Evolutionary conservation across 2,888 invertebrate species (phyloP), one percentile per base, ranked within the genome.

Genomic region (Acanthosepion pharaonis): DNA sequence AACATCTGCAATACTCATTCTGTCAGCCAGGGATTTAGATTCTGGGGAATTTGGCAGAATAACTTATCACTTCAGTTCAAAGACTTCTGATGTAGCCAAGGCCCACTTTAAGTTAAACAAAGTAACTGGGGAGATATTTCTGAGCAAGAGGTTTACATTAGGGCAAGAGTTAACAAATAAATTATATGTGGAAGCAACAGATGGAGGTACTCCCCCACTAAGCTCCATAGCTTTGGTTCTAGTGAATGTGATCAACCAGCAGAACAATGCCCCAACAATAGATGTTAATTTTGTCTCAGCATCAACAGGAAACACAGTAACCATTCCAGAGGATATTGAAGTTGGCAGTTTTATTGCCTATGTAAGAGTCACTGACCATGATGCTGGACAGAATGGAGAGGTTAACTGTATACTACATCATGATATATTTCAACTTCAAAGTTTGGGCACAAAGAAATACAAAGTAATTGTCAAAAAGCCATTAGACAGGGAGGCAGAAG

Each of bases 301-400:
- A n/a, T 78, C 78, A 23, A 59, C 59, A 59, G 59, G 59, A 59
- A 59, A 59, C 23, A 59, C 59, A 15, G 78, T 78, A 5, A 78
- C n/a, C 78, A 78, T 78, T 78, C 78, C 78, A n/a, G 78, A 78
- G n/a, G n/a, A 78, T n/a, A 78, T 78, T 78, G 78, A 78, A n/a
- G 78, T 78, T 15, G 78, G 78, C 9, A 78, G 78, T 78, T 78
- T 78, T 78, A 78, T 78, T n/a, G 78, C 78, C 15, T 78, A 78
- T 78, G 78, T 78, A 9, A 78, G 78, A 78, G n/a, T 78, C 11
- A 78, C 78, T 78, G 78, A 78, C 11, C 78, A 78, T 78, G 78
- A 78, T 78, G 78, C 78, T 78, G 78, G 78, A 78, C 78, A 78
- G n/a, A 78, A 78, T 78, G 78, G 78, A n/a, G 78, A 78, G 78